phyloP scores from a whole-genome alignment of 2,113 vertebrate species.

The Nothoprocta perdicaria region DNA sequence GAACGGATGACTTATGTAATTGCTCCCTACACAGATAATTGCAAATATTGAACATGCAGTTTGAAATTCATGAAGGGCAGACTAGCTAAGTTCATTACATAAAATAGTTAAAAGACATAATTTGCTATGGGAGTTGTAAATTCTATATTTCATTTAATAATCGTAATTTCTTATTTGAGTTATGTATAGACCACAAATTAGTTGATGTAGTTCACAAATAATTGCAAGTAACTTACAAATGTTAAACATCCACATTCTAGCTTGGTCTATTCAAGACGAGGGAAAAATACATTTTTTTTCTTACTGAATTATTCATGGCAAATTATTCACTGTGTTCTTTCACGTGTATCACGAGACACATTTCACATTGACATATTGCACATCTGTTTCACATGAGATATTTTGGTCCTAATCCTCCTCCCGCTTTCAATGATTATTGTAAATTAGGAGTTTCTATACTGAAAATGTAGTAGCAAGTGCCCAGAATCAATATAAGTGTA shows the following conservation, averaged over 20 bases:
- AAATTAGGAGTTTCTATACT: not conserved
- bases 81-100: slow-evolving; percentile 34
- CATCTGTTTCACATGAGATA: not conserved
- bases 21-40: slow-evolving; percentile 45
- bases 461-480: not conserved
- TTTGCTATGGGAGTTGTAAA: slow-evolving; percentile 41
- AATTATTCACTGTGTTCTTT: slow-evolving; percentile 4
- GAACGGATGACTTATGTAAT: slow-evolving; percentile 50
- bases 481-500: not conserved
- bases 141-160: slow-evolving; percentile 42
- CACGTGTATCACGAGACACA: not conserved
- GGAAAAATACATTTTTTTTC: not conserved
- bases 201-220: slow-evolving; percentile 22
- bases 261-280: not conserved
- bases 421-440: not conserved
- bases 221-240: slow-evolving; percentile 19
- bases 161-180: slow-evolving; percentile 16
- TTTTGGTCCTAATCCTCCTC: not conserved
- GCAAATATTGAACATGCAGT: slow-evolving; percentile 61
- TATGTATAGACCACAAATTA: slow-evolving; percentile 13
- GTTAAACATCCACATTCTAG: not conserved
- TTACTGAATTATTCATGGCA: slow-evolving; percentile 8
- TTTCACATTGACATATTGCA: not conserved
- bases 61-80: slow-evolving; percentile 59
- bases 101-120: slow-evolving; percentile 51